Evolutionary conservation across 2,797 vertebrate species (phyloP), one percentile per base, ranked within the genome.

Genomic region (Enteromius paludinosus): DNA sequence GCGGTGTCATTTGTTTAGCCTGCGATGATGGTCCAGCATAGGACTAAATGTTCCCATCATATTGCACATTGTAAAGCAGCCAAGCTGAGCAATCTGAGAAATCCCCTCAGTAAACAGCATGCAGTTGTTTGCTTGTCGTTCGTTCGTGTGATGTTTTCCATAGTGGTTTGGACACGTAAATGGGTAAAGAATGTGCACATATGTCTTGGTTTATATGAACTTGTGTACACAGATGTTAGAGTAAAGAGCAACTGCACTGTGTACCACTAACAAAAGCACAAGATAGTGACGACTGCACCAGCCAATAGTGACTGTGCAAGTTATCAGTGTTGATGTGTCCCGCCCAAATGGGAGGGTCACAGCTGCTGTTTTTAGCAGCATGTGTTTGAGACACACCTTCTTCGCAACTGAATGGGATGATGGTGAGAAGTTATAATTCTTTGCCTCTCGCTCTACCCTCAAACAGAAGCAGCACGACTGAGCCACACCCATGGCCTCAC

Each of bases 61-160:
- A 30, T 70, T 79, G 11, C 28, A 45, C 11, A 30, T 10, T n/a
- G 35, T 43, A 41, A 59, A 30, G 25, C 25, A 43, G 38, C 35
- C 52, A 79, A 70, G 18, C 66, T 17, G 18, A 79, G 23, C 35
- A 15, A 0, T 59, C 4, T 4, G 65, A 59, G 23, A 59, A 54
- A 70, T 2, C 49, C 11, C 12, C 5, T 59, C 10, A 45, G 52
- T 43, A 79, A 82, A 54, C 61, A 81, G 81, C 79, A 83, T 75
- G 45, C 33, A 81, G 76, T 86, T 82, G 77, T 79, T 80, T 84
- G 78, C 88, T 91, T 91, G 88, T 88, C 85, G 78, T 78, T 64
- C 87, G 91, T 93, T 92, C 87, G 92, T 83, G 78, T 81, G 84
- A 91, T 89, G 66, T 85, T 87, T 66, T 87, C 78, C 84, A 76